Conservation (phyloP, 2,113 vertebrate species). For the Oncorhynchus nerka region DNA sequence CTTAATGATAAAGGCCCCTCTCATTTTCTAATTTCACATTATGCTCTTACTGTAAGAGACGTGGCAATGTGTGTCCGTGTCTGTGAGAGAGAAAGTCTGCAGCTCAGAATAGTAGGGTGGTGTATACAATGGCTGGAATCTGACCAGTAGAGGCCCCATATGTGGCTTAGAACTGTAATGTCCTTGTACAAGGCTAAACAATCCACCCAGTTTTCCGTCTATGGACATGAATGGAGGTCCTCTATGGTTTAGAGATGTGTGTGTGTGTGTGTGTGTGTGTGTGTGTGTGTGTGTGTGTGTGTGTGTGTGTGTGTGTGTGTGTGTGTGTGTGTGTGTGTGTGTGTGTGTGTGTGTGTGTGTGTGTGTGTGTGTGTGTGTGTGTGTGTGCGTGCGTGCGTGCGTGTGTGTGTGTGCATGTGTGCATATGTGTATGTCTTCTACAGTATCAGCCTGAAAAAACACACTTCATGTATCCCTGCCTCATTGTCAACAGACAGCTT, state of each 20-base stretch:
- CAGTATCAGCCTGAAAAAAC: too few species aligned
- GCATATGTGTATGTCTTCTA: too few species aligned
- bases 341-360: too few species aligned
- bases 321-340: neutral
- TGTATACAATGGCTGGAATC: neutral
- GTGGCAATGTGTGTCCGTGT: neutral
- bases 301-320: neutral
- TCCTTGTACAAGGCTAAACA: neutral
- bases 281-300: too few species aligned
- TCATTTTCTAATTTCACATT: too few species aligned
- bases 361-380: constrained; percentile 17
- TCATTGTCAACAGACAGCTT: too few species aligned
- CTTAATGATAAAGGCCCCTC: constrained; percentile 20
- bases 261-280: constrained; percentile 21
- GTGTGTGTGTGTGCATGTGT: too few species aligned
- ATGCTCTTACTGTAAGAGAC: neutral
- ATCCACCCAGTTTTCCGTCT: neutral
- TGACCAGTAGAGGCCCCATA: neutral
- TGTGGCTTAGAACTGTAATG: neutral
- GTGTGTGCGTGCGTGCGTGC: neutral
- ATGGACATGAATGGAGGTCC: too few species aligned
- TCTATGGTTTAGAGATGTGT: constrained; percentile 34
- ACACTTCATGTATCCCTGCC: too few species aligned
- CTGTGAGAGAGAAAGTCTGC: neutral
- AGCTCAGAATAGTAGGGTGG: neutral